A percentile compares a stretch with the other conserved stretches of the same genome.
phyloP scores from a whole-genome alignment of 64 coral and sea anemone species.

The Cladopsammia gracilis region DNA sequence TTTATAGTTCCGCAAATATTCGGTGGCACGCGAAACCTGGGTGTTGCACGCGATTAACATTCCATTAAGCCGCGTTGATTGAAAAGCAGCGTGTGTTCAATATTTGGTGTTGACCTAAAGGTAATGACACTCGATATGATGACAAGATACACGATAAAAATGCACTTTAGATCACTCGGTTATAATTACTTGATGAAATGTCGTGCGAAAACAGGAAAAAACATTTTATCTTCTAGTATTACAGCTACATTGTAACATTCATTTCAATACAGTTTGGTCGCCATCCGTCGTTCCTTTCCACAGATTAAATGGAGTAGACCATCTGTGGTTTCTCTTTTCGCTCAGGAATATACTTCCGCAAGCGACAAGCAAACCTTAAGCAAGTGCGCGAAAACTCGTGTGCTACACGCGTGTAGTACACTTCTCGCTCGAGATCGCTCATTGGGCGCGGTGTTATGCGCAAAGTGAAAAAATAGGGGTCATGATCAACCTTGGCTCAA shows the following conservation, averaged over 20 bases:
- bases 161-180: background rate
- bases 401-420: too few relatives aligned
- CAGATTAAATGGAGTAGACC: background rate
- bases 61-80: conserved; percentile 15
- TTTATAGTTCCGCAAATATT: too few relatives aligned
- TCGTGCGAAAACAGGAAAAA: background rate
- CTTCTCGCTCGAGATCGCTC: too few relatives aligned
- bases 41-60: background rate
- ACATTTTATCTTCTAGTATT: background rate
- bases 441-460: too few relatives aligned
- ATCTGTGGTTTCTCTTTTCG: background rate
- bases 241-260: background rate
- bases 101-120: background rate
- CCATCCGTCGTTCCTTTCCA: too few relatives aligned
- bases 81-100: background rate
- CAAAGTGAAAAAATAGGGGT: too few relatives aligned
- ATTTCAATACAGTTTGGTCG: too few relatives aligned
- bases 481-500: too few relatives aligned
- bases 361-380: too few relatives aligned
- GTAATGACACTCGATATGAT: conserved; percentile 30
- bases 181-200: background rate
- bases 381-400: too few relatives aligned
- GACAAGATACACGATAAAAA: background rate
- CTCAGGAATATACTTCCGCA: background rate
- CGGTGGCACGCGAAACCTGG: background rate